phyloP scores from a whole-genome alignment of 2,888 invertebrate species.

The Eledone cirrhosa region DNA sequence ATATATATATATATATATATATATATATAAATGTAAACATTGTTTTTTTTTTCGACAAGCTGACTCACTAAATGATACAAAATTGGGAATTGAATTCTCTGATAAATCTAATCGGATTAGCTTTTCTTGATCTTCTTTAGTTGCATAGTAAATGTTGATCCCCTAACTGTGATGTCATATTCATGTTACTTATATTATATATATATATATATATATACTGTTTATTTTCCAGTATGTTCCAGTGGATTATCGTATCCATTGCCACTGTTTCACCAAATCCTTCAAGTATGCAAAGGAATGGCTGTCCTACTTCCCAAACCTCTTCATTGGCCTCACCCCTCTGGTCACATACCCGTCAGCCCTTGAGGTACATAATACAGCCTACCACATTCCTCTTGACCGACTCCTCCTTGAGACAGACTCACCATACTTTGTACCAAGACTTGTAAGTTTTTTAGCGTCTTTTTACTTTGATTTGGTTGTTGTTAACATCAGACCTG shows the following conservation, averaged over 20 bases:
- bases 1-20: too few species aligned
- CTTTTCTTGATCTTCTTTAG: too few species aligned
- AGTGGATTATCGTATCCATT: slow-evolving; percentile 65
- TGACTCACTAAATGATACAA: too few species aligned
- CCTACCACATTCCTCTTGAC: slow-evolving; percentile 64
- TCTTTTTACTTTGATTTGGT: not conserved
- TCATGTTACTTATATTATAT: too few species aligned
- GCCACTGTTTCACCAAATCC: slow-evolving; percentile 68
- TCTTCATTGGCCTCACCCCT: slow-evolving; percentile 67
- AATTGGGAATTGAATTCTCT: too few species aligned
- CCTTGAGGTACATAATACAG: slow-evolving; percentile 58
- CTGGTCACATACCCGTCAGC: slow-evolving; percentile 62
- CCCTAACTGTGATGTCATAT: too few species aligned
- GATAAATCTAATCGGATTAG: too few species aligned
- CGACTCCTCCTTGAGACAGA: slow-evolving; percentile 69
- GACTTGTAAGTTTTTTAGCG: slow-evolving; percentile 43
- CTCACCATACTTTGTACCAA: slow-evolving; percentile 69
- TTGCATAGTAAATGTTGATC: too few species aligned
- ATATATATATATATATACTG: too few species aligned
- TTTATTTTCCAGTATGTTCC: slow-evolving; percentile 61
- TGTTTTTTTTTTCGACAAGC: too few species aligned
- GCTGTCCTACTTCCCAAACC: slow-evolving; percentile 66
- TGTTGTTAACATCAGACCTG: too few species aligned
- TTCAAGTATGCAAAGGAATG: slow-evolving; percentile 64
- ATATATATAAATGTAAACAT: too few species aligned